Base-by-base conservation (phyloP, 2,113 vertebrate species). In the Eubucco bourcierii region DNA sequence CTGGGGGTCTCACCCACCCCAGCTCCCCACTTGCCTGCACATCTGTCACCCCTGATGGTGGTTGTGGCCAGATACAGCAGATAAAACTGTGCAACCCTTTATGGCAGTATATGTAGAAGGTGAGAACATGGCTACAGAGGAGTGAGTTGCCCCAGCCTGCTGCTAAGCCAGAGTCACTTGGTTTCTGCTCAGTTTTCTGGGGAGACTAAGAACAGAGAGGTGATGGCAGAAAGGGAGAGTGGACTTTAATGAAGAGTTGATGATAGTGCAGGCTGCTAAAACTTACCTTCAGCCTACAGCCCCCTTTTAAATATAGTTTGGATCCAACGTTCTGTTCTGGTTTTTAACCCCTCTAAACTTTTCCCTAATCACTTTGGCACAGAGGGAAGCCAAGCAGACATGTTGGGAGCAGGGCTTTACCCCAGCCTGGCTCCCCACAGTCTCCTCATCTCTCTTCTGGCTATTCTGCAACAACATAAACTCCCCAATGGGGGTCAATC, bases 1-100 rank as follows among this genome's bases (percentile, higher is more conserved):
- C 58, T 1, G 0, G 50, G 14, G 5, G 8, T 47, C 47, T 68
- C 2, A 1, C 47, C 47, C 10, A 0, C 13, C 31, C 33, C 44
- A 37, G 4, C 6, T 23, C 23, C 28, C 12, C 1, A 1, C 18
- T 4, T 6, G 50, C 29, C 67, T 76, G 53, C 84, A 56, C 87
- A 47, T 52, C 89, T 82, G 67, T 24, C 33, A 29, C 75, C 67
- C 46, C 81, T 52, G 23, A 25, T 24, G 23, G 50, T 52, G 50
- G 59, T 73, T 50, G 23, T 31, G 5, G 52, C 7, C 23, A 9
- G 9, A 84, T 6, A 46, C 66, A n/a, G 4, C 24, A 12, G 68
- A 74, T 12, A 47, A 73, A 73, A 10, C 46, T 3, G 4, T 14
- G 12, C 47, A 73, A 3, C 1, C 29, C 41, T 19, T 70, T 19